Percentiles rank a stretch among this genome's conserved stretches.
phyloP scores from a whole-genome alignment of 2,888 invertebrate genomes.

The Nemurella pictetii region DNA sequence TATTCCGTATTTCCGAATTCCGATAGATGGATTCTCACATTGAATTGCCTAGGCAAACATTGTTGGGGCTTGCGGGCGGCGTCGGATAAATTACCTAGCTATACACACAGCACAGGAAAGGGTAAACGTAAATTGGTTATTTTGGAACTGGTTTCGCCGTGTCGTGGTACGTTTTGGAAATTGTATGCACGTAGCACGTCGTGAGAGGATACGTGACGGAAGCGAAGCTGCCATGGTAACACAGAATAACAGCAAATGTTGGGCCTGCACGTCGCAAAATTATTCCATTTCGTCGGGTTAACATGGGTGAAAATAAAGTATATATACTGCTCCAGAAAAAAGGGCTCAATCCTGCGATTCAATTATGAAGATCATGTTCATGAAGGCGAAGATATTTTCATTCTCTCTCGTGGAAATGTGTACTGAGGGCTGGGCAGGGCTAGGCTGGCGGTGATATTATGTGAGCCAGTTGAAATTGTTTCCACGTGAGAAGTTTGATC shows the following conservation, averaged over 20 bases:
- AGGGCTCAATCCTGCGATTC: not conserved
- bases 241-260: not conserved
- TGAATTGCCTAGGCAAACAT: not conserved
- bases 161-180: not conserved
- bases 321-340: not conserved
- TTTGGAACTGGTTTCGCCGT: not conserved
- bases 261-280: not conserved
- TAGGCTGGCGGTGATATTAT: not conserved
- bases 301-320: not conserved
- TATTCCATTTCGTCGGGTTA: not conserved
- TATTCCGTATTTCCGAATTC: not conserved
- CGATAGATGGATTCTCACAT: not conserved
- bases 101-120: conserved; percentile 4
- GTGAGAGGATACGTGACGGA: not conserved
- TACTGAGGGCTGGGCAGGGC: not conserved
- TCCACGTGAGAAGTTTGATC: not conserved
- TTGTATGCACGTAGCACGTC: conserved; percentile 23
- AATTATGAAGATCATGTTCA: not conserved
- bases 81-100: not conserved
- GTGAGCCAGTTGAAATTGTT: not conserved
- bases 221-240: not conserved
- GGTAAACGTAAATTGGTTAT: conserved; percentile 22
- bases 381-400: not conserved
- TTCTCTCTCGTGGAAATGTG: not conserved
- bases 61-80: not conserved